Conservation (phyloP, 1,140 invertebrate genomes). For the Eriocheir sinensis region DNA sequence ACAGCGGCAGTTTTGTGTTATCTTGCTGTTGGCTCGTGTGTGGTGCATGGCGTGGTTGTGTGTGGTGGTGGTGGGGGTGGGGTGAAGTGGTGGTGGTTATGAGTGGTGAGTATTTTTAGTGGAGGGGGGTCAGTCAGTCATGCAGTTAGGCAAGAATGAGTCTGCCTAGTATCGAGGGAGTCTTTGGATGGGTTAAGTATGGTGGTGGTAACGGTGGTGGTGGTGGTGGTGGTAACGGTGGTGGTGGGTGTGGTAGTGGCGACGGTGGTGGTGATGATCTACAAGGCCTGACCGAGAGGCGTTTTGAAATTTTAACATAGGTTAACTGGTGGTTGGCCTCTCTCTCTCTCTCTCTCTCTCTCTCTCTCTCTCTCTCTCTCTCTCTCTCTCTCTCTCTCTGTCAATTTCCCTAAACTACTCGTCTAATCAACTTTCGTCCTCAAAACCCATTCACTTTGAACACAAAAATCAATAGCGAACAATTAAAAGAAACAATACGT, state of each 20-base stretch:
- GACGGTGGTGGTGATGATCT: too few relatives aligned
- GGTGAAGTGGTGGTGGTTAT: neutral
- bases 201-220: neutral
- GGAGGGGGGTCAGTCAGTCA: neutral
- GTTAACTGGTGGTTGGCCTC: too few relatives aligned
- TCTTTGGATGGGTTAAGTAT: neutral
- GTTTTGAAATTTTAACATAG: too few relatives aligned
- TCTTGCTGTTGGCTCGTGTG: neutral
- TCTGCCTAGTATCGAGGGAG: too few relatives aligned
- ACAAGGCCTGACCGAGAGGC: too few relatives aligned
- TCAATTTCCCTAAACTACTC: neutral
- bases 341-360: too few relatives aligned
- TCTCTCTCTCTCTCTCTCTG: conserved; percentile 3
- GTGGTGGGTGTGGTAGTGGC: neutral
- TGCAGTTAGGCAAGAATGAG: neutral
- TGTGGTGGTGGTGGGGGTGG: neutral
- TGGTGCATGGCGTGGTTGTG: neutral
- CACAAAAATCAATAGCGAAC: too few relatives aligned
- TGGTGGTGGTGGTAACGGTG: neutral
- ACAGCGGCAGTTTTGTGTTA: neutral
- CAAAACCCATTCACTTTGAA: too few relatives aligned
- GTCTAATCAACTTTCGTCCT: neutral
- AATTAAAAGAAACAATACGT: too few relatives aligned
- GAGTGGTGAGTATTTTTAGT: neutral
- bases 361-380: conserved; percentile 14